Conservation (phyloP, 2,797 vertebrate genomes). For the Hipposideros larvatus region DNA sequence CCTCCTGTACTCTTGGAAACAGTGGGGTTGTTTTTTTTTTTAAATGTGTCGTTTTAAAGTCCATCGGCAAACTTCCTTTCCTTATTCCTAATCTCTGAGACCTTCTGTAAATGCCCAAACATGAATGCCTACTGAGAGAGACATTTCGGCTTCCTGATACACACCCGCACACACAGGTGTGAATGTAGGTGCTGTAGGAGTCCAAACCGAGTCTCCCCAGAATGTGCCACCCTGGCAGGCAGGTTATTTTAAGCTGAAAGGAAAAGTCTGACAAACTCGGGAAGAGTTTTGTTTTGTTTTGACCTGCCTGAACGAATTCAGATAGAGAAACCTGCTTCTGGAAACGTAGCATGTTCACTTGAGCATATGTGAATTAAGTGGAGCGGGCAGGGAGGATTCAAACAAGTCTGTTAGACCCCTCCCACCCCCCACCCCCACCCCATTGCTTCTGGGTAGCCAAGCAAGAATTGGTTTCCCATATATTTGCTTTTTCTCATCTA, state of each 20-base stretch:
- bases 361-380: too few species aligned
- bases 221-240: neutral
- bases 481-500: neutral
- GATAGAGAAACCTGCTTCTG: neutral
- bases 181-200: neutral
- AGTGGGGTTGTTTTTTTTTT: too few species aligned
- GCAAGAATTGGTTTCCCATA: too few species aligned
- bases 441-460: neutral
- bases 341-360: neutral
- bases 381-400: neutral
- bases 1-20: neutral
- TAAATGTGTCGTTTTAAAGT: neutral
- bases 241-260: neutral
- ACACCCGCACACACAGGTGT: neutral
- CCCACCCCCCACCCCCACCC: too few species aligned
- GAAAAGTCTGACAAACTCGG: neutral
- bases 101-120: neutral
- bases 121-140: neutral
- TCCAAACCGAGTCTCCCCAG: too few species aligned
- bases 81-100: neutral
- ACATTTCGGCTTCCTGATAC: neutral
- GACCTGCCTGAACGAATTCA: neutral
- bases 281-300: neutral
- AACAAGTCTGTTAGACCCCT: neutral
- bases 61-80: neutral